Base-by-base conservation (phyloP, 2,113 vertebrate species). In the Ardeotis arabs region DNA sequence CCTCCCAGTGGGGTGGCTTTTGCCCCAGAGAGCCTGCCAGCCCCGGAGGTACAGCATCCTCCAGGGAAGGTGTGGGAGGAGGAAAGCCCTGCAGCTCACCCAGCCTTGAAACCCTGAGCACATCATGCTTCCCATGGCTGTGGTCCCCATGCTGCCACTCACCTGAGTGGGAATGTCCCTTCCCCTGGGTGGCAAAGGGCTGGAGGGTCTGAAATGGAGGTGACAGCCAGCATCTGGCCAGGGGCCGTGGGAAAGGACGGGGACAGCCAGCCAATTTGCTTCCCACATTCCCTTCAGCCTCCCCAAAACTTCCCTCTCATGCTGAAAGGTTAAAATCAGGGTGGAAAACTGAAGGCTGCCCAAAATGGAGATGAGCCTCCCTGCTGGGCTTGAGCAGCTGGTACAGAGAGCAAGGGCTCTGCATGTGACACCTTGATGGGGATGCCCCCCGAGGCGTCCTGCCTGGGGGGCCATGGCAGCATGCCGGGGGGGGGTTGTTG, bases 301-400 rank as follows among this genome's bases (percentile, higher is more conserved):
- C 37, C 53, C 15, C n/a, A 31, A 15, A 67, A 35, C 21, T 49
- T 3, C 20, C 7, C 3, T 6, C 1, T 19, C 8, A 2, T 18
- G 35, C 31, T n/a, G 55, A 45, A 79, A 47, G 3, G 7, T 84
- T 86, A 66, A 64, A 69, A 80, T 76, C 44, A 50, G 27, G 15
- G 44, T 44, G 59, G 29, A 60, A 74, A 69, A 56, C 16, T 5
- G 17, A 83, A 89, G 11, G 17, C 1, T 28, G 16, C 53, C 47
- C 37, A 35, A 31, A 90, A 58, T 22, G 59, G 44, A 70, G 35
- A 37, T 56, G 33, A 76, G 8, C 18, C 3, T 55, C 31, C 24
- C 4, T 0, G 1, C 29, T 0, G 0, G 39, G 31, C n/a, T 55
- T 20, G 9, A 47, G 4, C 27, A 31, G 47, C 8, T 73, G 72